Evolutionary conservation across 2,797 vertebrate genomes (phyloP).

Genomic region (Notolepis coatsorum): DNA sequence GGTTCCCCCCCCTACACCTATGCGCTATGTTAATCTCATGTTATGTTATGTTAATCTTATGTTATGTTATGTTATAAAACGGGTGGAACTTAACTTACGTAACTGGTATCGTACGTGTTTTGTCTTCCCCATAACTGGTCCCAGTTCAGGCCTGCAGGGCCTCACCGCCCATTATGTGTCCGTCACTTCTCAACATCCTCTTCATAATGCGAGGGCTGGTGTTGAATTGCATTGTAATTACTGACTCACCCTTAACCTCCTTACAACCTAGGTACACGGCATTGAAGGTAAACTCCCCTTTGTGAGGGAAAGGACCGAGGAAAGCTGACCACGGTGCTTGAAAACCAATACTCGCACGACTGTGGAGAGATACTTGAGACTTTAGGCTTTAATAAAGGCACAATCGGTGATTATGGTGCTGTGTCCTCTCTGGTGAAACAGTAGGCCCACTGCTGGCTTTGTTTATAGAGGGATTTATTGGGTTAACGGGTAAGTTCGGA

Average conservation of each 20-base stretch:
- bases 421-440: too few relatives aligned
- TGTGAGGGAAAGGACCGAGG: conserved; percentile 60
- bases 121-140: background rate
- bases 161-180: conserved; percentile 6
- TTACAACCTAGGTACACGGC: conserved; percentile 53
- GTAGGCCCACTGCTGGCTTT: background rate
- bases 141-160: background rate
- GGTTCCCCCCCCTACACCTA: too few relatives aligned
- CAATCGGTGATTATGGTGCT: too few relatives aligned
- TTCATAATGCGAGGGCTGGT: conserved; percentile 40
- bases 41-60: too few relatives aligned
- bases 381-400: too few relatives aligned
- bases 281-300: conserved; percentile 60
- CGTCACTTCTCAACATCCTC: conserved; percentile 32
- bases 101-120: too few relatives aligned
- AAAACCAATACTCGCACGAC: conserved; percentile 57
- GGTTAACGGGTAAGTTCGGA: too few relatives aligned
- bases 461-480: too few relatives aligned
- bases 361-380: conserved; percentile 53
- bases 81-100: too few relatives aligned
- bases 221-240: conserved; percentile 73
- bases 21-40: too few relatives aligned
- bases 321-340: conserved; percentile 49
- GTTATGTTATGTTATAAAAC: too few relatives aligned
- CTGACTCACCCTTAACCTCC: conserved; percentile 39